A percentile compares a stretch with the other conserved stretches of the same genome.
Evolutionary conservation across 2,113 vertebrate genomes (phyloP).

Genomic region (Gorsachius goisagi): DNA sequence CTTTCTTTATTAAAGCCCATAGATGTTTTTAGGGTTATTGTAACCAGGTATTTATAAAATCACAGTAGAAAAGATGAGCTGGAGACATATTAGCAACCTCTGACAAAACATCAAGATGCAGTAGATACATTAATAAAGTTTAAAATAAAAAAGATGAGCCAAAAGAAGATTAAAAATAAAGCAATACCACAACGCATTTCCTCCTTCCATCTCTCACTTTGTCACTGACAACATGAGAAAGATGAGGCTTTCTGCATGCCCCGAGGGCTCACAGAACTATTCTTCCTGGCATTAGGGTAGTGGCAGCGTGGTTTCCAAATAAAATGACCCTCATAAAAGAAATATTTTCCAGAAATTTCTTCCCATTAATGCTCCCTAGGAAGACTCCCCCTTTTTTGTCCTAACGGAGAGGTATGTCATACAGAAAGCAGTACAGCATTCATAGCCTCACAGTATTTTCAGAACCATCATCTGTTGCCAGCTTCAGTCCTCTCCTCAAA

Average conservation of each 20-base stretch:
- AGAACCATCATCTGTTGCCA: neutral
- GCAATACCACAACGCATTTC: neutral
- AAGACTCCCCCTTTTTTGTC: neutral
- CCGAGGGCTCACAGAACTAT: neutral
- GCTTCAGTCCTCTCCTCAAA: neutral
- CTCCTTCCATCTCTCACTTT: neutral
- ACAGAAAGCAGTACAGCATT: neutral
- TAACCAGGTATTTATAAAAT: neutral
- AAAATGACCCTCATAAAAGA: neutral
- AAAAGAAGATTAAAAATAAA: neutral
- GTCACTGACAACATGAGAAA: neutral
- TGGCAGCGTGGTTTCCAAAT: neutral
- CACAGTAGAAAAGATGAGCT: neutral
- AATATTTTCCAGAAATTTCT: neutral
- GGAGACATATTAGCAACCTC: neutral
- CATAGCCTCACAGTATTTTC: neutral
- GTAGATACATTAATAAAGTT: neutral
- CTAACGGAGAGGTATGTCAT: accelerated
- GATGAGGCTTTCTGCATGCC: neutral
- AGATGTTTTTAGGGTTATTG: neutral
- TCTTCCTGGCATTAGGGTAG: neutral
- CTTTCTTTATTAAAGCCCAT: neutral
- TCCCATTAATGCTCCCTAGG: neutral
- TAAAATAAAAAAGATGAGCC: neutral
- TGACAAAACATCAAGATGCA: neutral